A percentile compares a stretch with the other conserved stretches of the same genome.
Conservation (phyloP, 2,797 vertebrate species). For the Sylvilagus floridanus region DNA sequence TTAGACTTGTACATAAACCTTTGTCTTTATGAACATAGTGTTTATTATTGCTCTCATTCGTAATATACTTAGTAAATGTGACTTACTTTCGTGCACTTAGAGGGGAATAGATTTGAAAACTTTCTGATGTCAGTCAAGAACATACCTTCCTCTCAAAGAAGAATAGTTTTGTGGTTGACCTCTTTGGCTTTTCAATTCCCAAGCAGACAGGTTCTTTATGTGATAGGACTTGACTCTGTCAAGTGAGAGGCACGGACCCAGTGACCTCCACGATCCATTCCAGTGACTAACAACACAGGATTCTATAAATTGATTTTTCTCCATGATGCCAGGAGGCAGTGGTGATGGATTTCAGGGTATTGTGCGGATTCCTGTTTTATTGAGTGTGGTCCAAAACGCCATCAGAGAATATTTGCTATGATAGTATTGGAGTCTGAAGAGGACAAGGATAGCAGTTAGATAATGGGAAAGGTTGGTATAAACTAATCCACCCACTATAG, state of each 20-base stretch:
- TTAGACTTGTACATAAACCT: not conserved
- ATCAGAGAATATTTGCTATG: conserved; percentile 33
- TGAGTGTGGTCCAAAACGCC: conserved; percentile 8
- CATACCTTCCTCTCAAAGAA: not conserved
- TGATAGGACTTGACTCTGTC: not conserved
- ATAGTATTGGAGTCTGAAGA: conserved; percentile 26
- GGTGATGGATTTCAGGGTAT: not conserved
- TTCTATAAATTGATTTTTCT: not conserved
- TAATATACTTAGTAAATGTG: not conserved
- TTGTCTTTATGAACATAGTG: not conserved
- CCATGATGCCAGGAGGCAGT: not conserved
- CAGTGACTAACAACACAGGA: not conserved
- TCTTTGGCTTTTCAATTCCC: not conserved
- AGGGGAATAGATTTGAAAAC: not conserved
- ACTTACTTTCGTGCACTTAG: not conserved
- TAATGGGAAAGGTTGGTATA: not conserved
- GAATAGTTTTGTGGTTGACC: not conserved
- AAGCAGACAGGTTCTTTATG: not conserved
- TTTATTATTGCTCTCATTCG: not conserved
- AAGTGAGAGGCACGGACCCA: not conserved
- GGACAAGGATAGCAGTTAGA: not conserved
- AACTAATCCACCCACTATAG: conserved; percentile 45
- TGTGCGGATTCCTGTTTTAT: not conserved
- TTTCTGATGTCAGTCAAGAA: not conserved
- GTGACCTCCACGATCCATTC: not conserved